Base-by-base conservation (phyloP, 2,113 vertebrate genomes). In the Podocnemis expansa region DNA sequence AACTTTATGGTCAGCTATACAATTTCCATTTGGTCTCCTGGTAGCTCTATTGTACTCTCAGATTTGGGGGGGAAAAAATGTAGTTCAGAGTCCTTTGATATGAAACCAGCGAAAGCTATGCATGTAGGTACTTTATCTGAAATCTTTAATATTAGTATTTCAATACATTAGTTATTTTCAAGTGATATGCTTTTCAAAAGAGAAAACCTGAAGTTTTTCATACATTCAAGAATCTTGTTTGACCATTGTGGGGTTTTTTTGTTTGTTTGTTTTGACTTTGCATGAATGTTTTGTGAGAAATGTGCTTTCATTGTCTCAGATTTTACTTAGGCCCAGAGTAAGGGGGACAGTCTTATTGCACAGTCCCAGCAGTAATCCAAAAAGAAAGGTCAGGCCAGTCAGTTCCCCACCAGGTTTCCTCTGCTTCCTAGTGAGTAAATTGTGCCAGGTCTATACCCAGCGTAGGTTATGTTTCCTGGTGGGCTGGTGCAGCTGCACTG, bases 11-110 rank as follows among this genome's bases (percentile, higher is more conserved):
- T 11, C 80, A 86, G n/a, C 90, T 94, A 82, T 0, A 1, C 89
- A 80, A 54, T 60, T 95, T 94, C 47, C 52, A 34, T 84, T 87
- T 89, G 58, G 60, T 54, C 8, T 83, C 52, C 45, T 84, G 49
- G 43, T 67, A 89, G 25, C 73, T 78, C 78, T 86, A 10, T 47
- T 91, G 73, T 89, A 80, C 70, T 93, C 94, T 94, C 82, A 79
- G 2, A 56, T n/a, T 84, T n/a, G n/a, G n/a, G 84, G 80, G 89
- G 58, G 45, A 31, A 67, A 70, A 85, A 56, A 27, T 14, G 31
- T 55, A 34, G n/a, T 93, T 94, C 38, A 78, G 88, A 90, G 81
- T 47, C 87, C 29, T n/a, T 52, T 86, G 52, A 43, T 81, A 27
- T 54, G 88, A 34, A 89, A 80, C 34, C 60, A 89, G 84, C 54